Percentiles rank a stretch among this genome's conserved stretches.
Evolutionary conservation across 2,888 invertebrate genomes (phyloP).

Genomic region (Callosobruchus maculatus): DNA sequence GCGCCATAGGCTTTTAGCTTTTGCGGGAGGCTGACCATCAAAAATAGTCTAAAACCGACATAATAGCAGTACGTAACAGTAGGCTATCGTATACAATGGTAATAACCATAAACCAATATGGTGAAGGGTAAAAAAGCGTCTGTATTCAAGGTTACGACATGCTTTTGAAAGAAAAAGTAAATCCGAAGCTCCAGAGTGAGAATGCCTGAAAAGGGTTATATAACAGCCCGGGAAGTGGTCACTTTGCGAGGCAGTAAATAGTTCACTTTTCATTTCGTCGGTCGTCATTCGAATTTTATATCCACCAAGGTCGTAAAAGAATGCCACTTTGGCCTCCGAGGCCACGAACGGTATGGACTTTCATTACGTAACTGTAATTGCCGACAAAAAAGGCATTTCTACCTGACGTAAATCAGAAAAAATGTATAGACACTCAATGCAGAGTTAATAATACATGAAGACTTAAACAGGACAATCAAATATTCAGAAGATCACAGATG

Average conservation of each 20-base stretch:
- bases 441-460: too few species aligned
- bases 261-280: slow-evolving; percentile 33
- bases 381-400: neutral
- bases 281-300: slow-evolving; percentile 19
- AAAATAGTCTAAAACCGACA: too few species aligned
- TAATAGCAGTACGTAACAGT: neutral
- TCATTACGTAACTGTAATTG: neutral
- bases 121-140: slow-evolving; percentile 7
- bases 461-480: too few species aligned
- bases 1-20: too few species aligned
- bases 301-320: slow-evolving; percentile 11
- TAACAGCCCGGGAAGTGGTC: slow-evolving; percentile 33
- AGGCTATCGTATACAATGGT: neutral
- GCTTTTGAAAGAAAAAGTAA: slow-evolving; percentile 31
- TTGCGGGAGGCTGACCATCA: too few species aligned
- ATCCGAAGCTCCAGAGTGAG: slow-evolving; percentile 7
- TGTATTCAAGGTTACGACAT: slow-evolving; percentile 7
- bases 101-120: slow-evolving; percentile 11
- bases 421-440: too few species aligned
- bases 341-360: neutral
- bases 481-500: too few species aligned
- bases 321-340: neutral
- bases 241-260: slow-evolving; percentile 33
- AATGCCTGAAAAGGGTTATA: slow-evolving; percentile 29
- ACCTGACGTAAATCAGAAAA: neutral